These are phyloP conservation scores for Didymodactylos carnosus DNA, from an alignment of 2,888 invertebrate genomes.

Conservation along the genomic window DNA sequence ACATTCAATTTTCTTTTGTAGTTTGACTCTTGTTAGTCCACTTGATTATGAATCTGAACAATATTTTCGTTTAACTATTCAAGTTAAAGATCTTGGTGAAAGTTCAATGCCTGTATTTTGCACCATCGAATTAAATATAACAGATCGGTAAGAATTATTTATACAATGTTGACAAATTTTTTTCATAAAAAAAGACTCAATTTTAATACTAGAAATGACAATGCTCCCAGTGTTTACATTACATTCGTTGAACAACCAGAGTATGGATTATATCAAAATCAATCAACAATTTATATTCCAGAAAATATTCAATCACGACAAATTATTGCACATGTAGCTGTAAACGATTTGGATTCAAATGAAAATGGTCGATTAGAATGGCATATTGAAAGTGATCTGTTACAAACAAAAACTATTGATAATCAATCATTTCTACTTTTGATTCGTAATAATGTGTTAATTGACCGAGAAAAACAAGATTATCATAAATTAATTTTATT, in stretches of 20 bases:
- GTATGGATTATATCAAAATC: neutral
- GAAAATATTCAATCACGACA: slow-evolving; percentile 1
- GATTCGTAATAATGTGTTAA: neutral
- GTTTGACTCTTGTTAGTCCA: neutral
- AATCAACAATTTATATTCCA: neutral
- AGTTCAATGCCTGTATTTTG: neutral
- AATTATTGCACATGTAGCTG: slow-evolving; percentile 10
- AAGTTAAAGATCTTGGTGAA: slow-evolving; percentile 1
- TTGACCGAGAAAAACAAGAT: slow-evolving; percentile 2
- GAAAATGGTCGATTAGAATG: slow-evolving; percentile 1
- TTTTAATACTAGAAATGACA: slow-evolving; percentile 12
- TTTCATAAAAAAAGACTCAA: too few relatives aligned
- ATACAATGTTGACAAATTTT: too few relatives aligned
- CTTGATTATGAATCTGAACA: slow-evolving; percentile 11
- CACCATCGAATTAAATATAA: neutral
- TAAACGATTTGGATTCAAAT: slow-evolving; percentile 3
- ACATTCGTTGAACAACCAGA: slow-evolving; percentile 1
- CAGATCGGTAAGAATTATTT: too few relatives aligned
- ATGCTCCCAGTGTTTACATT: slow-evolving; percentile 2
- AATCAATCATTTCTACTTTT: slow-evolving; percentile 8
- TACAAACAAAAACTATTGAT: neutral
- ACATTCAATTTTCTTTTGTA: neutral
- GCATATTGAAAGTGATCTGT: neutral
- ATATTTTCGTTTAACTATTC: neutral
- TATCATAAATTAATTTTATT: neutral